Conservation (phyloP, 1,140 invertebrate species). For the Rhynchophorus ferrugineus region DNA sequence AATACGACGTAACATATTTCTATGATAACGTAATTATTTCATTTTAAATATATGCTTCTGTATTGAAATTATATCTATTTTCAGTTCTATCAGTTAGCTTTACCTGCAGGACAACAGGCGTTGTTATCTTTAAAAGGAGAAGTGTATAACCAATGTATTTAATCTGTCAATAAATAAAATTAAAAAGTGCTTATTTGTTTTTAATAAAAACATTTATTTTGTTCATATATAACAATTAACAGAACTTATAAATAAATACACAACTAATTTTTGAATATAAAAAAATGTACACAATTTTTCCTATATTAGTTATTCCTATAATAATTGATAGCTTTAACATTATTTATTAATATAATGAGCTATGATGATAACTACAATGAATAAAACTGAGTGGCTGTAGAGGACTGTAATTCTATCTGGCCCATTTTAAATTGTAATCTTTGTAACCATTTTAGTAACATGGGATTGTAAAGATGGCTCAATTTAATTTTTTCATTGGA, state of each 20-base stretch:
- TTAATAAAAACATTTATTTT: constrained; percentile 7
- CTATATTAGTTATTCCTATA: constrained; percentile 3
- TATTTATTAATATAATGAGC: constrained; percentile 2
- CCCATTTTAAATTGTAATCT: constrained; percentile 96
- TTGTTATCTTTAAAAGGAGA: constrained; percentile 23
- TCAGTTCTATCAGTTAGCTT: constrained; percentile 22
- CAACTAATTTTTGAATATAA: constrained; percentile 7
- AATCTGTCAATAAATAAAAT: neutral
- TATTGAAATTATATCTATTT: constrained; percentile 8
- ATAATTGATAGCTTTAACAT: constrained; percentile 1
- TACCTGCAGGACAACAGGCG: constrained; percentile 8
- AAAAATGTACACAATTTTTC: constrained; percentile 11
- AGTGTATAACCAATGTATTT: constrained; percentile 10
- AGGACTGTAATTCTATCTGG: constrained; percentile 94
- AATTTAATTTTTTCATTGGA: constrained; percentile 32
- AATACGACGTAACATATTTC: constrained; percentile 65
- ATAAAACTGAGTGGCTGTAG: constrained; percentile 82
- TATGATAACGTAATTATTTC: constrained; percentile 24
- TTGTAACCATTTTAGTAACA: constrained; percentile 80
- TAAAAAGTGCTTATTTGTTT: constrained; percentile 5
- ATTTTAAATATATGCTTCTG: neutral
- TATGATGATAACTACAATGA: constrained; percentile 52
- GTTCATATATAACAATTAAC: constrained; percentile 14
- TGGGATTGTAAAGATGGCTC: constrained; percentile 40
- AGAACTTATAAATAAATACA: constrained; percentile 7